These are phyloP conservation scores for Periparus ater DNA, from an alignment of 2,797 vertebrate species.

Conservation along the genomic window DNA sequence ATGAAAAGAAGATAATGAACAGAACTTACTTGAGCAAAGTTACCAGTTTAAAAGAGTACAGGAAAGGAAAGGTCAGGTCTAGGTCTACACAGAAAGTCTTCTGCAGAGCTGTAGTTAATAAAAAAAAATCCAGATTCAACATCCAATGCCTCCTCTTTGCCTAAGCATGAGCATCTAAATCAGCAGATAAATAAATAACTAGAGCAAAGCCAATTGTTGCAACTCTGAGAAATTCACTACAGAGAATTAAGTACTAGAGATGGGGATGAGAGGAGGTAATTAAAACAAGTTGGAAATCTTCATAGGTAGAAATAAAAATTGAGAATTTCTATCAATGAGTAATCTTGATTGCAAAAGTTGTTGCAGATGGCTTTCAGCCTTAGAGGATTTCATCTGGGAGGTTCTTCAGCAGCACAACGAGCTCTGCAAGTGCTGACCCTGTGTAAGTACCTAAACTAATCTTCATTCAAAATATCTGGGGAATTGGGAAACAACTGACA, in stretches of 20 bases:
- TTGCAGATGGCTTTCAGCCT: conserved; percentile 25
- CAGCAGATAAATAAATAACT: conserved; percentile 3
- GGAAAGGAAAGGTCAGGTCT: not conserved
- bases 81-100: not conserved
- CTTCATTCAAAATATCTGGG: not conserved
- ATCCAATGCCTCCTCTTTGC: not conserved
- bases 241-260: not conserved
- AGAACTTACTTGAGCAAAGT: not conserved
- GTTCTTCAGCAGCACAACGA: not conserved
- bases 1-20: not conserved
- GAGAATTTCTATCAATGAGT: not conserved
- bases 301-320: not conserved
- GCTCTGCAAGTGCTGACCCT: not conserved
- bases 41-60: not conserved
- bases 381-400: conserved; percentile 10
- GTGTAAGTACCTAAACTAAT: conserved; percentile 6
- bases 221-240: not conserved
- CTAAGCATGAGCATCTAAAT: not conserved
- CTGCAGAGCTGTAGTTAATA: not conserved
- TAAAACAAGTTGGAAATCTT: conserved; percentile 34
- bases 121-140: not conserved
- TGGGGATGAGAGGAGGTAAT: not conserved
- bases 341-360: not conserved
- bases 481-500: not conserved
- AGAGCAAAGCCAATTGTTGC: not conserved